A percentile compares a stretch with the other conserved stretches of the same genome.
phyloP scores from a whole-genome alignment of 2,888 invertebrate species.

The Cremastinae sp. region DNA sequence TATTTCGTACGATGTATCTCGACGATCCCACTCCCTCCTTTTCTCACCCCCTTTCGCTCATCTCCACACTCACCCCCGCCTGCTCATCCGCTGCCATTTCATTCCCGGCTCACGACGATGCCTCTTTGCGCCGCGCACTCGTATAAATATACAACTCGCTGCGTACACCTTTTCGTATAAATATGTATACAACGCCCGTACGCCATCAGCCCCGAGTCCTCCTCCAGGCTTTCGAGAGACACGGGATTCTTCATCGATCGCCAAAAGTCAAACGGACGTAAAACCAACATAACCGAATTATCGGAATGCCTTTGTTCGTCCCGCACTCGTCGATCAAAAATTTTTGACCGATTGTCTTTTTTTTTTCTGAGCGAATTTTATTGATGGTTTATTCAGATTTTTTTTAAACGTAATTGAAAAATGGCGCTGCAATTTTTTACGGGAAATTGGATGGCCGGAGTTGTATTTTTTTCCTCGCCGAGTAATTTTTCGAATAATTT shows the following conservation, averaged over 20 bases:
- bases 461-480: too few relatives aligned
- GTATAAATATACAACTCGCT: slow-evolving; percentile 11
- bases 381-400: too few relatives aligned
- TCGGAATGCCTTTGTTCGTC: too few relatives aligned
- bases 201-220: neutral
- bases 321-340: too few relatives aligned
- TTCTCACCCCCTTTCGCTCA: slow-evolving; percentile 50
- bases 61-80: slow-evolving; percentile 53
- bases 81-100: slow-evolving; percentile 66
- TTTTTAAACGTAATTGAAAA: too few relatives aligned
- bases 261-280: too few relatives aligned
- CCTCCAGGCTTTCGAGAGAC: slow-evolving; percentile 27
- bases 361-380: too few relatives aligned
- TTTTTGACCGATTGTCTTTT: too few relatives aligned
- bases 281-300: too few relatives aligned
- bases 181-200: slow-evolving; percentile 28
- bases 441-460: too few relatives aligned
- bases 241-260: neutral
- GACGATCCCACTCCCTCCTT: slow-evolving; percentile 58
- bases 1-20: slow-evolving; percentile 78
- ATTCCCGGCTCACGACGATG: slow-evolving; percentile 59
- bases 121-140: slow-evolving; percentile 19
- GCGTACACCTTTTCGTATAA: neutral
- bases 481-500: slow-evolving; percentile 7
- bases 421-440: too few relatives aligned